Evolutionary conservation across 2,113 vertebrate species (phyloP), one percentile per base, ranked within the genome.

Genomic region (Vanacampus margaritifer): DNA sequence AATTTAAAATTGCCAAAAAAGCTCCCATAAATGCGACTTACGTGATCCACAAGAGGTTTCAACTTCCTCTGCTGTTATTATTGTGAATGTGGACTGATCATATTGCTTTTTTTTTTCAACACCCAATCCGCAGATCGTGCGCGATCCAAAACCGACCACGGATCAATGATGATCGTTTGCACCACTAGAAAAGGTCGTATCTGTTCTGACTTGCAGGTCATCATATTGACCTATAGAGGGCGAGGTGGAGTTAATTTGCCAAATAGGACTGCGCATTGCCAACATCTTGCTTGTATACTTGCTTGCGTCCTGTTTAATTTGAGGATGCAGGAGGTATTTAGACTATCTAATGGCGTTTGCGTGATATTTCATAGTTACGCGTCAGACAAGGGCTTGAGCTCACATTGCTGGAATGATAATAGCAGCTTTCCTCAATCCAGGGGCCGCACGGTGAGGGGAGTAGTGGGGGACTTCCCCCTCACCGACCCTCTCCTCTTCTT

Each of bases 391-490:
- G 69, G 78, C 75, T 86, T 90, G 90, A 92, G 86, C 91, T 92
- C 89, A 92, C 76, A 75, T 79, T 76, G 76, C 72, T 87, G 90
- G 89, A 90, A 92, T 92, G 90, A 85, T 91, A 92, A 92, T 92
- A 81, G 86, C 83, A 87, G 87, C 84, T 86, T 87, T 86, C 83
- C 80, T 86, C 76, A 79, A 80, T 84, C 80, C 86, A 79, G 71
- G 69, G 84, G 69, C 26, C 37, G 67, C 39, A 21, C 14, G 45
- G 61, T 67, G 51, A 8, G 36, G 53, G 21, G 76, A n/a, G 74
- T 10, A n/a, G 39, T 28, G 65, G 64, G 45, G 68, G 66, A 51
- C 66, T 79, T 79, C 79, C 82, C 81, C 79, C 77, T 82, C 37
- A 43, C 64, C 41, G 58, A 74, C 74, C 88, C 78, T 76, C 76